phyloP scores from a whole-genome alignment of 2,113 vertebrate species.

The Apodemus sylvaticus region DNA sequence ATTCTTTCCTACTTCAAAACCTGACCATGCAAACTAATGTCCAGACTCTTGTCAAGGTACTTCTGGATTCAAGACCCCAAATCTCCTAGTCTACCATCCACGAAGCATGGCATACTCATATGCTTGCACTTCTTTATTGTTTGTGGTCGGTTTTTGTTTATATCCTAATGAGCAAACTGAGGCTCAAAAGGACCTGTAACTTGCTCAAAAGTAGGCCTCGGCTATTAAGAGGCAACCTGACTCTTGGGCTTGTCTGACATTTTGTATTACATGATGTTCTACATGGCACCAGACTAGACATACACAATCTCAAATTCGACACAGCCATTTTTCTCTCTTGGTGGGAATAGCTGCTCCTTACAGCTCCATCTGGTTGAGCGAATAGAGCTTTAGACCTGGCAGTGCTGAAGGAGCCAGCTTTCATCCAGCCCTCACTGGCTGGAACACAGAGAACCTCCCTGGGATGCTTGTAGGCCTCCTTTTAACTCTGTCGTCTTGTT shows the following conservation, averaged over 20 bases:
- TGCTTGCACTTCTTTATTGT: too few species aligned
- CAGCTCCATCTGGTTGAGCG: neutral
- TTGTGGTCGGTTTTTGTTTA: neutral
- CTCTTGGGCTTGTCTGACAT: neutral
- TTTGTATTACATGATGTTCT: neutral
- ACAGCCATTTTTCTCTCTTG: neutral
- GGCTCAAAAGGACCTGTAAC: neutral
- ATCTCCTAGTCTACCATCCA: neutral
- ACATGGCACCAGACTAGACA: neutral
- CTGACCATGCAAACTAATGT: neutral
- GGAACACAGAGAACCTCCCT: constrained; percentile 4
- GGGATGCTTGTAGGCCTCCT: neutral
- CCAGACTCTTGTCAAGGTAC: neutral
- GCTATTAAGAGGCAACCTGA: neutral
- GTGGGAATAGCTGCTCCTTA: neutral
- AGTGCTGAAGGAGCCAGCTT: neutral
- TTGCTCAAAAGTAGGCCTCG: neutral
- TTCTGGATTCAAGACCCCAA: neutral
- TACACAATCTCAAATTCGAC: neutral
- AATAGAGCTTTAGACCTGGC: neutral
- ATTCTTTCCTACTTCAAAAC: neutral
- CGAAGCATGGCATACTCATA: too few species aligned
- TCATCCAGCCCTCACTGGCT: neutral
- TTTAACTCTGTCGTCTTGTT: neutral
- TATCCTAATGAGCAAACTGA: neutral